A percentile compares a stretch with the other conserved stretches of the same genome.
Evolutionary conservation across 2,888 invertebrate genomes (phyloP).

Genomic region (Pammene aurita): DNA sequence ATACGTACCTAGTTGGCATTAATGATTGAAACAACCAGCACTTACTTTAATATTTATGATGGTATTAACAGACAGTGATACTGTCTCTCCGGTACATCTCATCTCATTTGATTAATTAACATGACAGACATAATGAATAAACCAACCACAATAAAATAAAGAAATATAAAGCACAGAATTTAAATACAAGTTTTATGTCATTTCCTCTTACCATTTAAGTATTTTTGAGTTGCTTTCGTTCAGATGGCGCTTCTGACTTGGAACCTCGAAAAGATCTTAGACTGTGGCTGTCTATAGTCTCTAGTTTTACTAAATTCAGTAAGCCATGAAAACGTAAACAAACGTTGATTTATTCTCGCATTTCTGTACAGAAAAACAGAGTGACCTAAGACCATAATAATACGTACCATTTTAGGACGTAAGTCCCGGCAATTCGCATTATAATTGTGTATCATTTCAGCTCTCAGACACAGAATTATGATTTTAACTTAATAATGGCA

Average conservation of each 20-base stretch:
- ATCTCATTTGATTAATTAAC: constrained; percentile 10
- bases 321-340: background rate
- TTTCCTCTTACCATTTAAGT: no score
- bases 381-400: no score
- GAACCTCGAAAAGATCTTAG: no score
- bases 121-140: constrained; percentile 11
- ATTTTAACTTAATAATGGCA: constrained; percentile 4
- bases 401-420: background rate
- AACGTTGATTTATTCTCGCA: background rate
- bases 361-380: background rate
- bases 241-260: no score
- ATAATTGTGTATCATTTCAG: background rate
- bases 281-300: no score
- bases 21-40: background rate
- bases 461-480: background rate
- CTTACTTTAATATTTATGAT: constrained; percentile 2
- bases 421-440: background rate
- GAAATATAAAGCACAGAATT: constrained; percentile 3
- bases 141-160: constrained; percentile 12
- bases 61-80: constrained; percentile 2
- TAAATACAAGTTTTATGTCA: no score
- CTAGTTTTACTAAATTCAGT: background rate
- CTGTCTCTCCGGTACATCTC: constrained; percentile 8
- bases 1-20: background rate
- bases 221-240: no score